Conservation (phyloP, 2,888 invertebrate species). For the Noctua fimbriata region DNA sequence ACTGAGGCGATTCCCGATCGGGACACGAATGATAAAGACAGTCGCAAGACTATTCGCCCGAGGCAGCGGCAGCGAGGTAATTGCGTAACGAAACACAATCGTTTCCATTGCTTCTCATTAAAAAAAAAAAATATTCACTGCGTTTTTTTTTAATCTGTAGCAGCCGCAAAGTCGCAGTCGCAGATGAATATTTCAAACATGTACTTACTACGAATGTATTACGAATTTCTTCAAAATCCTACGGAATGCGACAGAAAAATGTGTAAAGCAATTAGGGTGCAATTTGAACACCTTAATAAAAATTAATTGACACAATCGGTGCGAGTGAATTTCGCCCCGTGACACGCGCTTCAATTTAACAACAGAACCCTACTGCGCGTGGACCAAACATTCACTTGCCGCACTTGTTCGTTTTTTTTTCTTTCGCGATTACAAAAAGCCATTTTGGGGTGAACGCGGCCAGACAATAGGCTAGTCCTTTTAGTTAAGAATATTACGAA, state of each 20-base stretch:
- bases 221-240: background rate
- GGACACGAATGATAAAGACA: background rate
- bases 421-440: slow-evolving; percentile 70
- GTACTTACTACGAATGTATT: too few species aligned
- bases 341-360: background rate
- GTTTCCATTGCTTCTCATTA: background rate
- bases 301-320: background rate
- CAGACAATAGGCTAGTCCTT: slow-evolving; percentile 71
- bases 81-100: too few species aligned
- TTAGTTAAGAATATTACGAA: slow-evolving; percentile 67
- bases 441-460: slow-evolving; percentile 68
- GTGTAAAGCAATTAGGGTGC: background rate
- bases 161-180: background rate
- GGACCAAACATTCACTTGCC: background rate
- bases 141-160: background rate
- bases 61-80: background rate
- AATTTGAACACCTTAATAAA: background rate
- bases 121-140: background rate
- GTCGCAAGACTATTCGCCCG: background rate
- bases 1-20: background rate
- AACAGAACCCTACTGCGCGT: slow-evolving; percentile 13
- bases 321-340: background rate
- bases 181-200: background rate
- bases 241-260: background rate
- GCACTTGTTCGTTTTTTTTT: slow-evolving; percentile 57